Base-by-base conservation (phyloP, 2,888 invertebrate species). In the Drosophila affinis region DNA sequence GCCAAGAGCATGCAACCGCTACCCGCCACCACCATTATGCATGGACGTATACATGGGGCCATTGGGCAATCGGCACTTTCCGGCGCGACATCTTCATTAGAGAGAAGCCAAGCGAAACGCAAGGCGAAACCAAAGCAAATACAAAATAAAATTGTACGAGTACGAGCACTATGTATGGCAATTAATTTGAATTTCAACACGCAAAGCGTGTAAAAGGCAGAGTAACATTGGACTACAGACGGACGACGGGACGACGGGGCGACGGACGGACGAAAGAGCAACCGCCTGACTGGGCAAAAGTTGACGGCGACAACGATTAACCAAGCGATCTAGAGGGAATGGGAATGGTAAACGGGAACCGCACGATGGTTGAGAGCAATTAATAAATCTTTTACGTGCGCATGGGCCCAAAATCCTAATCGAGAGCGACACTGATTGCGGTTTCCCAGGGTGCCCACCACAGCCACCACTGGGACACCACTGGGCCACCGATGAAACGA, bases 171-270 rank as follows among this genome's bases (percentile, higher is more conserved):
- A 39, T 39, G 39, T 39, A 14, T 39, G n/a, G 85, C 88, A 81
- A 87, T 88, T 87, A 84, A 86, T 86, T 86, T 87, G 76, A 87
- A 82, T 87, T 87, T 87, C 76, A 76, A 87, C 89, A 87, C 89
- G 89, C 89, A 81, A 78, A 83, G 87, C 86, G 76, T 83, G 88
- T 81, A 81, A 88, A 82, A 85, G 79, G 75, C 78, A 81, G 75
- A 78, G 70, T 72, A 61, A 76, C 65, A 77, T 75, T 64, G 62
- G 53, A 46, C 61, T 46, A 32, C n/a, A 59, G 64, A 7, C 39
- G 6, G 39, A 14, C 27, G 27, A 32, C n/a, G 59, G 6, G 39
- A 14, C 27, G 27, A 32, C n/a, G 59, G 63, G 18, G 5, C 24
- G 24, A 32, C n/a, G 59, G 39, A 14, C 9, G 29, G 9, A 2